Base-by-base conservation (phyloP, 2,797 vertebrate genomes). In the Chloroceryle amazona region DNA sequence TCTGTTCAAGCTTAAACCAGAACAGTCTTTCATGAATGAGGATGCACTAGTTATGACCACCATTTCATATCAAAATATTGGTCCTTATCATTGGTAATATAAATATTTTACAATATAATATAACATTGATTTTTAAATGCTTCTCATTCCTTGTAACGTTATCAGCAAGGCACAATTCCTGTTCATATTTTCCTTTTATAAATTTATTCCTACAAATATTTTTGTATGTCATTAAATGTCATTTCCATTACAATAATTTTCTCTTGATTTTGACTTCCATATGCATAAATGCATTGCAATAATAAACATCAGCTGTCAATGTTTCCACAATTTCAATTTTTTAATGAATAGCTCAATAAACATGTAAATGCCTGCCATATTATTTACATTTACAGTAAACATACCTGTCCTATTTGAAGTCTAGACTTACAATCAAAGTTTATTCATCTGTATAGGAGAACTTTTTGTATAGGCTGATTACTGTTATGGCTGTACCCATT, bases 261-360 rank as follows among this genome's bases (percentile, higher is more conserved):
- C 25, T 67, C 19, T 37, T 60, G 39, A 82, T 80, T 95, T 81
- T 91, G 28, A 93, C 49, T 94, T 78, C 61, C 37, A 49, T 57
- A 62, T 52, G 61, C 35, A 78, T 60, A 90, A 93, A 93, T 70
- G 41, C 26, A 67, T 33, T 78, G 33, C 61, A 52, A 23, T 67
- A 84, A 74, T 76, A 76, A 82, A 87, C 86, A 10, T 39, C 41
- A 76, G 33, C 68, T 90, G 61, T 62, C 82, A 86, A 29, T 33
- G 11, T 61, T 88, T 67, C 41, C 17, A 49, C 31, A 55, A 52
- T 54, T 86, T 73, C 31, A 39, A 52, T 12, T 60, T 93, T 72
- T 78, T 47, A 90, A 96, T 52, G 19, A 91, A 55, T 60, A 67
- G 33, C 29, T 68, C 33, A 92, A 57, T 95, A 74, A 91, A 60